phyloP scores from a whole-genome alignment of 1,140 invertebrate species.

The Apis mellifera region DNA sequence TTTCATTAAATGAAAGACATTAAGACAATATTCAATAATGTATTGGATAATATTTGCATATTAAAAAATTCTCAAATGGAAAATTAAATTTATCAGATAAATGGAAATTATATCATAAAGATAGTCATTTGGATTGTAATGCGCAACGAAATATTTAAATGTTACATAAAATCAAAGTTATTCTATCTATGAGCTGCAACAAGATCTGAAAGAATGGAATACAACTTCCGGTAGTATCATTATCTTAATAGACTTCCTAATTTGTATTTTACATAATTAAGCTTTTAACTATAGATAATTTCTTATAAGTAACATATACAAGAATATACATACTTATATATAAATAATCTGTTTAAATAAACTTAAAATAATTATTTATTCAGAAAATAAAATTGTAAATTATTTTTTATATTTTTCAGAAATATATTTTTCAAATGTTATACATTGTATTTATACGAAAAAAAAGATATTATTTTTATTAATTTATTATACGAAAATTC shows the following conservation, averaged over 20 bases:
- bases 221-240: not conserved
- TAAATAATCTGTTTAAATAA: not conserved
- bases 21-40: not conserved
- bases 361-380: not conserved
- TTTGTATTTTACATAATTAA: not conserved
- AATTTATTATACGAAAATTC: not conserved
- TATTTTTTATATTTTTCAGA: no score
- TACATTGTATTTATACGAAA: no score
- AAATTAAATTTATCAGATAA: not conserved
- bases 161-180: constrained; percentile 27
- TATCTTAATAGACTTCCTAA: not conserved
- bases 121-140: not conserved
- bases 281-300: not conserved
- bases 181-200: not conserved
- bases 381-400: no score
- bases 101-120: not conserved
- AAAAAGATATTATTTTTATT: no score
- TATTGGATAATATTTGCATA: constrained; percentile 15
- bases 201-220: not conserved
- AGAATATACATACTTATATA: no score
- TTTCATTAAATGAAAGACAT: not conserved
- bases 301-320: no score
- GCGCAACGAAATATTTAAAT: constrained; percentile 22
- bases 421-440: no score
- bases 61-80: not conserved